Evolutionary conservation across 2,888 invertebrate species (phyloP).

Genomic region (Gonocerus acuteangulatus): DNA sequence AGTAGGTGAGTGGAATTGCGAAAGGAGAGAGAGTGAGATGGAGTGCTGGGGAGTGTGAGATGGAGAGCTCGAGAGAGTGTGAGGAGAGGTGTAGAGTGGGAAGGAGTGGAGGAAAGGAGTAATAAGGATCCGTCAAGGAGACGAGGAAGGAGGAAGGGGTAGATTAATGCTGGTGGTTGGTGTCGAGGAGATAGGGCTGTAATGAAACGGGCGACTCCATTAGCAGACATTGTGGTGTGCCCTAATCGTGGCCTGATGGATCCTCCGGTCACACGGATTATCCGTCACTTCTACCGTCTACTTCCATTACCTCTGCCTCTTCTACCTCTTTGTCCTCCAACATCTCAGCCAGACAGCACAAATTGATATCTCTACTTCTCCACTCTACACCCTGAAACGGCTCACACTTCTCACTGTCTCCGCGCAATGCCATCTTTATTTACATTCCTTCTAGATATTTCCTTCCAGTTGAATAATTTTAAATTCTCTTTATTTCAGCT

Average conservation of each 20-base stretch:
- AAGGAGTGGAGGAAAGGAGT: not conserved
- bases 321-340: constrained; percentile 9
- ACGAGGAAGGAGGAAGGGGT: not conserved
- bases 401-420: constrained; percentile 1
- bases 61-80: not conserved
- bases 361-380: constrained; percentile 18
- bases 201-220: constrained; percentile 15
- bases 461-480: too few relatives aligned
- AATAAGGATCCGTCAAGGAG: not conserved
- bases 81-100: not conserved
- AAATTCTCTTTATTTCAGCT: too few relatives aligned
- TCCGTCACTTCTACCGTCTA: not conserved
- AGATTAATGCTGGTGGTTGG: not conserved
- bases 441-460: not conserved
- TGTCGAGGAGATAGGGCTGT: not conserved
- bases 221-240: constrained; percentile 12
- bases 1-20: too few relatives aligned
- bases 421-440: not conserved
- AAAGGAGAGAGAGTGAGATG: constrained; percentile 8
- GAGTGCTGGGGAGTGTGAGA: not conserved
- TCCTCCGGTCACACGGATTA: constrained; percentile 7
- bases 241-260: not conserved
- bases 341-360: not conserved
- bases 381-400: not conserved
- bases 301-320: constrained; percentile 14